phyloP scores from a whole-genome alignment of 2,113 vertebrate species.

The Micromys minutus region DNA sequence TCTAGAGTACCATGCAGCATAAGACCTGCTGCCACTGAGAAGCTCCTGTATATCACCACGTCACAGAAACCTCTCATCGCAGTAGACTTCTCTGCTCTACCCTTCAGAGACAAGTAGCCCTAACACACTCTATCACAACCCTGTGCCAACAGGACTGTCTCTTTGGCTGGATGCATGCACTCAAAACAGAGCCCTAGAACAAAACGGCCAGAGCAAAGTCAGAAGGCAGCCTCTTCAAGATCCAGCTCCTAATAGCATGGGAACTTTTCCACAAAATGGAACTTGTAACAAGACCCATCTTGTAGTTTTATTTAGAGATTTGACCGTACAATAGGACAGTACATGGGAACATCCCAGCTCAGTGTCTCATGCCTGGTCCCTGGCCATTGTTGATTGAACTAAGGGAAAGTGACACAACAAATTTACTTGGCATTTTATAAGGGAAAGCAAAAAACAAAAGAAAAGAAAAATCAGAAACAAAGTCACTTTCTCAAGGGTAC shows the following conservation, averaged over 20 bases:
- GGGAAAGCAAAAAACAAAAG: not conserved
- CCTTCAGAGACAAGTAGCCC: not conserved
- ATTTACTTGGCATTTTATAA: not conserved
- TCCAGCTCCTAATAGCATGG: not conserved
- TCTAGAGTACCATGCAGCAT: not conserved
- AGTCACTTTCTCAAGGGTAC: not conserved
- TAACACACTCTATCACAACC: no score
- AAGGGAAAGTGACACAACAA: not conserved
- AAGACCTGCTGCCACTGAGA: not conserved
- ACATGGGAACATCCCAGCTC: not conserved
- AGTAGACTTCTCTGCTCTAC: not conserved
- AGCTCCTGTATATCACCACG: no score
- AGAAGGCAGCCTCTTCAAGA: not conserved
- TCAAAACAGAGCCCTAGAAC: not conserved
- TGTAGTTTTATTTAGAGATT: not conserved
- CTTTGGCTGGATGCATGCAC: not conserved
- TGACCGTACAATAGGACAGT: not conserved
- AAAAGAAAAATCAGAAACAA: not conserved
- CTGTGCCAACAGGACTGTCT: not conserved
- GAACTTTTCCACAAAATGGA: not conserved
- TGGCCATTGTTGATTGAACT: not conserved
- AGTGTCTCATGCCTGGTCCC: accelerated
- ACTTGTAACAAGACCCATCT: not conserved
- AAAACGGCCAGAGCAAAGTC: not conserved
- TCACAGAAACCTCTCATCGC: not conserved